phyloP scores from a whole-genome alignment of 2,888 invertebrate species.

The Calameuta pallipes region DNA sequence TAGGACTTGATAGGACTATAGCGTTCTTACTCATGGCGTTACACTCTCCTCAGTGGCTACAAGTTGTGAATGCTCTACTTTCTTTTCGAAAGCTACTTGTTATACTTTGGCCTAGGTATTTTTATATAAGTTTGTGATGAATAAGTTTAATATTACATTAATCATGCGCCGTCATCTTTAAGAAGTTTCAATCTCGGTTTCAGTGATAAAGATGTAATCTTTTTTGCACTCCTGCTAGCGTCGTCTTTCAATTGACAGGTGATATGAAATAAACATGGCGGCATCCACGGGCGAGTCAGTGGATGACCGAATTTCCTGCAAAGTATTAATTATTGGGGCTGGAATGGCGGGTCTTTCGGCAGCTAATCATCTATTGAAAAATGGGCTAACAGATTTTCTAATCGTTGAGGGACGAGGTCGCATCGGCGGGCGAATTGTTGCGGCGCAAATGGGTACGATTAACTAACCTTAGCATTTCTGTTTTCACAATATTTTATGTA shows the following conservation, averaged over 20 bases:
- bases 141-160: neutral
- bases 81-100: neutral
- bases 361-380: slow-evolving; percentile 83
- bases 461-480: slow-evolving; percentile 35
- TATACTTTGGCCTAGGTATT: neutral
- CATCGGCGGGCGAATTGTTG: slow-evolving; percentile 85
- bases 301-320: slow-evolving; percentile 67
- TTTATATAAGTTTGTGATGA: neutral
- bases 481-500: neutral
- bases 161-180: neutral
- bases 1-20: neutral
- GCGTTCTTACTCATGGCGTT: neutral
- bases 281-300: slow-evolving; percentile 58
- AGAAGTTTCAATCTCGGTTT: neutral
- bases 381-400: slow-evolving; percentile 82
- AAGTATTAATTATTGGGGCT: slow-evolving; percentile 85
- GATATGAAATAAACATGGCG: slow-evolving; percentile 54
- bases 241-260: slow-evolving; percentile 9
- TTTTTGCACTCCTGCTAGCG: neutral
- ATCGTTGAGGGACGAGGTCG: slow-evolving; percentile 84
- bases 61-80: neutral
- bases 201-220: neutral
- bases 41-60: neutral
- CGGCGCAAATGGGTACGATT: slow-evolving; percentile 75
- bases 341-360: slow-evolving; percentile 89